phyloP scores from a whole-genome alignment of 30 jellyfish, hydroid and myxozoan species.

The Mastigias papua region DNA sequence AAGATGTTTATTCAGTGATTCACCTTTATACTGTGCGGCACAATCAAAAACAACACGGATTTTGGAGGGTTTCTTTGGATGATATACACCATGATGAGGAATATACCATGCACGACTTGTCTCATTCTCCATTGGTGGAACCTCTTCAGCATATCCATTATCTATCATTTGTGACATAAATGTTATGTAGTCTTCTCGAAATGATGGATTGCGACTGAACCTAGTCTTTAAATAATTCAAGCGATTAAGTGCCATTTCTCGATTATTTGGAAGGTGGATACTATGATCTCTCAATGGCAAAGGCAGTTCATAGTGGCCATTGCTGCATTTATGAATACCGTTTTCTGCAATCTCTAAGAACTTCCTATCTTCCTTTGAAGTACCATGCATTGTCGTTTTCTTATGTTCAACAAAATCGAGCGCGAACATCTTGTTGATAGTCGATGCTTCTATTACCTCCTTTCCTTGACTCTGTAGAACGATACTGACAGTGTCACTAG shows the following conservation, averaged over 20 bases:
- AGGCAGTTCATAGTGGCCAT: slow-evolving; percentile 35
- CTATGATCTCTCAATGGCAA: slow-evolving; percentile 32
- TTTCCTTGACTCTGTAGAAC: not conserved
- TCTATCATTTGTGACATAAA: not conserved
- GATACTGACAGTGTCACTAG: not conserved
- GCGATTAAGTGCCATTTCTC: slow-evolving; percentile 12
- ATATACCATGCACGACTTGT: slow-evolving; percentile 51
- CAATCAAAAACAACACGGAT: slow-evolving; percentile 34
- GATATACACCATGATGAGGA: slow-evolving; percentile 77
- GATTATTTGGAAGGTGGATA: slow-evolving; percentile 32
- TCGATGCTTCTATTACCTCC: not conserved
- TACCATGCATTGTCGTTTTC: not conserved
- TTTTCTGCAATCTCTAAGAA: not conserved
- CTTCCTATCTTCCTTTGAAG: not conserved
- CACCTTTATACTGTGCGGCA: slow-evolving; percentile 57
- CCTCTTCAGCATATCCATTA: not conserved
- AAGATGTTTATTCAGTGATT: slow-evolving; percentile 58
- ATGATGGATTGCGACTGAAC: slow-evolving; percentile 9
- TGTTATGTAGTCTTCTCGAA: not conserved
- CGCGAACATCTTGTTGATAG: not conserved
- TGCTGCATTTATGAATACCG: not conserved
- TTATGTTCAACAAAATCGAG: not conserved
- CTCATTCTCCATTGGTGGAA: not conserved
- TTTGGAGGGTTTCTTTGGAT: slow-evolving; percentile 75
- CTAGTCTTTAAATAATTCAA: slow-evolving; percentile 12